These are phyloP conservation scores for Drosophila teissieri DNA, from an alignment of 1,140 invertebrate species.

Conservation along the genomic window DNA sequence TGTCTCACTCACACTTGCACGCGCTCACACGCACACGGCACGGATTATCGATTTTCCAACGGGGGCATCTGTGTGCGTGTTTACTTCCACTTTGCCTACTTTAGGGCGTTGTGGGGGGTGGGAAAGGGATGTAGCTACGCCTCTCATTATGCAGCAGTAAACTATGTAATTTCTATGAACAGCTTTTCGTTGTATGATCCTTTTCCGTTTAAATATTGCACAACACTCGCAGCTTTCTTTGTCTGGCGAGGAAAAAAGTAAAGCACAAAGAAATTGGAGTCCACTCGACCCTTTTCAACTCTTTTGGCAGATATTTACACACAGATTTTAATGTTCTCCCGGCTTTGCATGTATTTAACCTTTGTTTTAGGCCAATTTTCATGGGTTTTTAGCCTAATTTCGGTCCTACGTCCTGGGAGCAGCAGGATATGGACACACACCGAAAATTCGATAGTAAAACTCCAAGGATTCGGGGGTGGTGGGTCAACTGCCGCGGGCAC, in stretches of 20 bases:
- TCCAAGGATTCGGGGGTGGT: constrained; percentile 60
- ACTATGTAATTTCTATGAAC: neutral
- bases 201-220: neutral
- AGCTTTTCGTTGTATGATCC: constrained; percentile 20
- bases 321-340: neutral
- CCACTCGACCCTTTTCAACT: constrained; percentile 19
- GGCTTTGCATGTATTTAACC: neutral
- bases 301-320: constrained; percentile 7
- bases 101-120: constrained; percentile 45
- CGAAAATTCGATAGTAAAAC: constrained; percentile 66
- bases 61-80: constrained; percentile 50
- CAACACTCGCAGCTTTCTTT: constrained; percentile 6
- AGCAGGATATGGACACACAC: constrained; percentile 49
- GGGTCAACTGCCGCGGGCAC: constrained; percentile 15
- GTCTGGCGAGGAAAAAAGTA: constrained; percentile 5
- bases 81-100: constrained; percentile 61
- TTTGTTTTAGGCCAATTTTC: neutral
- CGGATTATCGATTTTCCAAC: constrained; percentile 76
- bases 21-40: constrained; percentile 24
- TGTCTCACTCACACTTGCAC: constrained; percentile 41
- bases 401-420: constrained; percentile 36
- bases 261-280: constrained; percentile 23
- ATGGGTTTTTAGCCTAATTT: constrained; percentile 8
- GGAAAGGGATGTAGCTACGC: constrained; percentile 30
- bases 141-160: constrained; percentile 48